Base-by-base conservation (phyloP, 2,888 invertebrate species). In the Pristionchus exspectatus region DNA sequence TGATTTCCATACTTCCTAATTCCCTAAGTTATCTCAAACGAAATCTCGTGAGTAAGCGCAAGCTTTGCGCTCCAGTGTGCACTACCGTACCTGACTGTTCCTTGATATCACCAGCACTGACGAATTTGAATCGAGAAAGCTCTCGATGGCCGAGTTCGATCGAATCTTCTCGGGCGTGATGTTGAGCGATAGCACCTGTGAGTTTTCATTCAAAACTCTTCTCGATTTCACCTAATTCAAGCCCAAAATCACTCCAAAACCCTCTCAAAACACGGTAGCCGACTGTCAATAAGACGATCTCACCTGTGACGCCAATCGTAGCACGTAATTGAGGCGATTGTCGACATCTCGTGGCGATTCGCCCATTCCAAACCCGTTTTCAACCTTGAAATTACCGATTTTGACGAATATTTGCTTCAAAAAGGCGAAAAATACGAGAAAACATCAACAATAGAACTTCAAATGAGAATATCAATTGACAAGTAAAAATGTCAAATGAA, bases 91-190 rank as follows among this genome's bases (percentile, higher is more conserved):
- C 91, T 94, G 93, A 63, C 94, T 94, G 21, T 90, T 90, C 44
- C 94, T 90, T 0, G 92, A 90, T 38, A 95, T 92, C 10, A 93
- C 93, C 56, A 95, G 90, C 27, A 94, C 74, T n/a, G 92, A 91
- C 5, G 90, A 88, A 63, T 92, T 92, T 3, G 94, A 92, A 81
- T 94, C 93, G 81, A 94, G 91, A 90, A 95, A 95, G 9, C 87
- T 90, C 77, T 93, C 92, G 87, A 95, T 81, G 3, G 94, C 92
- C 50, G 92, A 90, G 12, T 91, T 92, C 85, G 92, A 92, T 59
- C 92, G 93, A 69, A 95, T 90, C 87, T 95, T 94, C 44, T 95
- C 95, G 90, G 66, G 92, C 24, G 90, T 89, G 27, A 93, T 90
- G 90, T 93, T 93, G 81, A 93, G 90, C 4, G 92, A 92, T 59